Percentiles rank a stretch among this genome's conserved stretches.
Evolutionary conservation across 2,113 vertebrate species (phyloP).

Genomic region (Phoenicopterus ruber): DNA sequence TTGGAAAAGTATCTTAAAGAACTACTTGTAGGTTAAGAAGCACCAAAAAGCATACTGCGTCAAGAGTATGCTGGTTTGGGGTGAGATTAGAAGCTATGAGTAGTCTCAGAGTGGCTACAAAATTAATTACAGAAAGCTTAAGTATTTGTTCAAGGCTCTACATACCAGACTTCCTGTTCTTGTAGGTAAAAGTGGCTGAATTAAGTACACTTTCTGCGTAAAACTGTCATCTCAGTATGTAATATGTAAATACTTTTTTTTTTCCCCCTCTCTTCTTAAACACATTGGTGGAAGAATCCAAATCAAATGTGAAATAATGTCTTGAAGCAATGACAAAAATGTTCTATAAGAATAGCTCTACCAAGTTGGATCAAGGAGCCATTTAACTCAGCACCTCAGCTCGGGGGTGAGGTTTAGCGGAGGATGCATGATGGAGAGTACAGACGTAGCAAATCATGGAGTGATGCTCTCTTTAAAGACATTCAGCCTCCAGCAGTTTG

Average conservation of each 20-base stretch:
- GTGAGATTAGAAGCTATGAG: neutral
- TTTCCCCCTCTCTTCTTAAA: neutral
- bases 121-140: constrained; percentile 10
- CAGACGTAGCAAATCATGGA: neutral
- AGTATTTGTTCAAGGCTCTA: constrained; percentile 8
- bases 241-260: neutral
- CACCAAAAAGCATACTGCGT: neutral
- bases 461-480: neutral
- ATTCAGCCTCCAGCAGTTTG: neutral
- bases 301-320: neutral
- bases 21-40: neutral
- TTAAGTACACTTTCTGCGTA: neutral
- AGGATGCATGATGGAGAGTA: neutral
- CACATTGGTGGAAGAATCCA: neutral
- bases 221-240: neutral
- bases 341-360: neutral
- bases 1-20: neutral
- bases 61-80: neutral
- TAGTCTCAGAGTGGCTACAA: neutral
- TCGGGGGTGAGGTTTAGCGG: neutral
- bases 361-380: neutral
- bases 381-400: neutral
- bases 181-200: neutral
- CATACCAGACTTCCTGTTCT: neutral
- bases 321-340: neutral